phyloP scores from a whole-genome alignment of 2,888 invertebrate species.

The Drosophila paracracens region DNA sequence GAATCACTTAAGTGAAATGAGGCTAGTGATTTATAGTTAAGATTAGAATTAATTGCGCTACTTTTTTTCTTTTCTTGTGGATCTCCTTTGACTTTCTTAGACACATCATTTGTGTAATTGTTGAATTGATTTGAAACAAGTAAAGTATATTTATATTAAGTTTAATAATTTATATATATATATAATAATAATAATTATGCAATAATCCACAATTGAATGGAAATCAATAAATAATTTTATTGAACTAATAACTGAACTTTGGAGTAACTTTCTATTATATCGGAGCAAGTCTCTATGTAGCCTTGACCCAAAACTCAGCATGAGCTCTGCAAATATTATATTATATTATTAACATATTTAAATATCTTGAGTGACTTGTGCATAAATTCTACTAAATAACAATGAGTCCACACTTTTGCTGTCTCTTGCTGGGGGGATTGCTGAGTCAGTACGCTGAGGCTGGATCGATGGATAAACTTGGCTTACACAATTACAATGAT shows the following conservation, averaged over 20 bases:
- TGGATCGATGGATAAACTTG: slow-evolving; percentile 31
- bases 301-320: slow-evolving; percentile 27
- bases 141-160: background rate
- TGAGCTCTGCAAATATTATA: background rate
- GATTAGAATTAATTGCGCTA: background rate
- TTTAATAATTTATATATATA: background rate
- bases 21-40: background rate
- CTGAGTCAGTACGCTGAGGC: background rate
- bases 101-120: background rate
- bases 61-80: background rate
- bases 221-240: background rate
- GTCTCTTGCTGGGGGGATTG: slow-evolving; percentile 13
- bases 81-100: background rate
- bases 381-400: background rate
- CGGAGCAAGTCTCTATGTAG: background rate
- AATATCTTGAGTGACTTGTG: background rate
- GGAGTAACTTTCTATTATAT: background rate
- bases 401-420: slow-evolving; percentile 44
- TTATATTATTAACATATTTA: background rate
- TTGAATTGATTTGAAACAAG: background rate
- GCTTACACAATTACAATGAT: slow-evolving; percentile 40
- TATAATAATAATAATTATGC: background rate
- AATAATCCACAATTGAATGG: background rate
- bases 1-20: slow-evolving; percentile 11
- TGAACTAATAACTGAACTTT: background rate